These are phyloP conservation scores for Bubo scandiacus DNA, from an alignment of 2,113 vertebrate species.

Conservation along the genomic window DNA sequence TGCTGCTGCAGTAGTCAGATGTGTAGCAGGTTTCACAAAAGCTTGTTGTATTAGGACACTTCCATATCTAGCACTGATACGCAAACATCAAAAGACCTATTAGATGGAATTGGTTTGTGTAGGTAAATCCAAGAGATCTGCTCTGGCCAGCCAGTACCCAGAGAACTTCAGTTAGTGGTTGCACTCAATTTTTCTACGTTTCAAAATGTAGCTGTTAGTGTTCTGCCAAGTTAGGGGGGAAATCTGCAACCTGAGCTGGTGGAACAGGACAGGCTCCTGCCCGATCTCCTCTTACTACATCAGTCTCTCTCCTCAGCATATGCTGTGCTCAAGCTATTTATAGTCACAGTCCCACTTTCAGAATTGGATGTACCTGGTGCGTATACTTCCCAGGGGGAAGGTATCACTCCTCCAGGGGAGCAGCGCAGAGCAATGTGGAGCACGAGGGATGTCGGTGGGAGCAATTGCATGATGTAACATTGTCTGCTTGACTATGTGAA, in stretches of 20 bases:
- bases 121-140: background rate
- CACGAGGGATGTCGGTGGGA: background rate
- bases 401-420: background rate
- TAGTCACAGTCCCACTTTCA: too few relatives aligned
- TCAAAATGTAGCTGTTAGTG: background rate
- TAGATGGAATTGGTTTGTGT: background rate
- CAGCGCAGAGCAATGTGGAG: background rate
- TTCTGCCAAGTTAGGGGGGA: background rate
- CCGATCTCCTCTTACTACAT: background rate
- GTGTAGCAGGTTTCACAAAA: background rate
- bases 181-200: background rate
- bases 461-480: background rate
- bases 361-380: background rate
- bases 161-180: background rate
- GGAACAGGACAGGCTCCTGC: background rate
- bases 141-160: background rate
- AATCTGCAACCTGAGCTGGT: background rate
- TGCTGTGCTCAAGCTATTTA: background rate
- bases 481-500: background rate
- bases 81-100: background rate
- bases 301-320: background rate
- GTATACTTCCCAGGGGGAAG: background rate
- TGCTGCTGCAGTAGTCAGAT: background rate
- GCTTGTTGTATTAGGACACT: background rate
- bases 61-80: background rate